Conservation (phyloP, 2,888 invertebrate species). For the Ethmia dodecea region DNA sequence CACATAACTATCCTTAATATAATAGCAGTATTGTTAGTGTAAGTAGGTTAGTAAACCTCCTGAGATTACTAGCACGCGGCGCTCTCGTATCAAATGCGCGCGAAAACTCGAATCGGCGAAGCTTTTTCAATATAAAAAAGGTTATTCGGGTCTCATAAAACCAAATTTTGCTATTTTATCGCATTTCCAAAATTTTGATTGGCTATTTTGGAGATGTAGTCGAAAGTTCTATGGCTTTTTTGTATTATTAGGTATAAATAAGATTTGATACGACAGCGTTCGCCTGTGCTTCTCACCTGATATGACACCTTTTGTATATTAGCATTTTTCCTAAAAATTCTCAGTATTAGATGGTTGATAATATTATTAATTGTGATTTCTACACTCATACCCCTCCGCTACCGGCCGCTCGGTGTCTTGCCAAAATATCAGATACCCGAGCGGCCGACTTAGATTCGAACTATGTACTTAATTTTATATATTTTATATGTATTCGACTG, state of each 20-base stretch:
- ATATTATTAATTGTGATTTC: constrained; percentile 59
- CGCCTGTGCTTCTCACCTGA: constrained; percentile 30
- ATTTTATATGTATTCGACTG: constrained; percentile 9
- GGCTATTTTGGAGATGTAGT: no score
- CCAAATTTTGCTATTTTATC: background rate
- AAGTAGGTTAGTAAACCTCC: constrained; percentile 65
- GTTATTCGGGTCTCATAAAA: background rate
- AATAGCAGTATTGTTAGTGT: constrained; percentile 70
- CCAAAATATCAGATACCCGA: constrained; percentile 30
- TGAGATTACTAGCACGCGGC: constrained; percentile 46
- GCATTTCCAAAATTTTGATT: no score
- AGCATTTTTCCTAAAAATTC: constrained; percentile 54
- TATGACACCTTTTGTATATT: constrained; percentile 68
- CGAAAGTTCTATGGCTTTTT: no score
- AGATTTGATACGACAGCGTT: background rate
- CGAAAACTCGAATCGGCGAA: no score
- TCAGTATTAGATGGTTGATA: constrained; percentile 70
- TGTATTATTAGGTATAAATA: no score
- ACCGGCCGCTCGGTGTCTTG: constrained; percentile 55
- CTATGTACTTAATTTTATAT: constrained; percentile 62
- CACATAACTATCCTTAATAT: constrained; percentile 55
- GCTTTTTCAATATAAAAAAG: no score
- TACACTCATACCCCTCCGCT: constrained; percentile 34
- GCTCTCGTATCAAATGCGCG: background rate
- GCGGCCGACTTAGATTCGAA: constrained; percentile 21